These are phyloP conservation scores for Odontamblyopus rebecca DNA, from an alignment of 2,797 vertebrate species.

Conservation along the genomic window DNA sequence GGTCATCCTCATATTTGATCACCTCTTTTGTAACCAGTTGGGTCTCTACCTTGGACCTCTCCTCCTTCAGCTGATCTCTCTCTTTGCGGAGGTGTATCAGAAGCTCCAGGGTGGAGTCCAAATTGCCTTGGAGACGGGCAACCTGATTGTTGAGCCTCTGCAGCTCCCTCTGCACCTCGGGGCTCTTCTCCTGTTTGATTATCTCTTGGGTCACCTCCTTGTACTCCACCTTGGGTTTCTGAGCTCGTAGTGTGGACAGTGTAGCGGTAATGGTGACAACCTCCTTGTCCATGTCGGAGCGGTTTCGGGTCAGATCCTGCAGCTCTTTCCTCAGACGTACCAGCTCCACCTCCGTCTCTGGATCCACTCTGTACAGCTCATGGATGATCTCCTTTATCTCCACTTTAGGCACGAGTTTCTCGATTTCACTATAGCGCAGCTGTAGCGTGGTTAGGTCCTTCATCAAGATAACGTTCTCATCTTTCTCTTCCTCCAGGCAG, in stretches of 20 bases:
- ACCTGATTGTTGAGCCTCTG: slow-evolving; percentile 86
- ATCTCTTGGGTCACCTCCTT: slow-evolving; percentile 89
- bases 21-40: slow-evolving; percentile 87
- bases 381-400: slow-evolving; percentile 87
- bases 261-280: slow-evolving; percentile 68
- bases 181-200: slow-evolving; percentile 88
- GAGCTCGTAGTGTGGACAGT: slow-evolving; percentile 76
- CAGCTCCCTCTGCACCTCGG: slow-evolving; percentile 87
- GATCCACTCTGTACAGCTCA: slow-evolving; percentile 88
- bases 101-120: slow-evolving; percentile 78
- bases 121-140: slow-evolving; percentile 80
- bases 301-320: slow-evolving; percentile 71
- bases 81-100: slow-evolving; percentile 83
- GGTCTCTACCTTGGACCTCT: slow-evolving; percentile 89
- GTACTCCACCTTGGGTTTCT: slow-evolving; percentile 89
- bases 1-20: slow-evolving; percentile 89
- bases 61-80: slow-evolving; percentile 84
- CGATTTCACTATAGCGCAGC: slow-evolving; percentile 62
- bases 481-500: slow-evolving; percentile 83
- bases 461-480: slow-evolving; percentile 70
- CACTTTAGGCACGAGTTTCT: slow-evolving; percentile 79
- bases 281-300: slow-evolving; percentile 73
- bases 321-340: slow-evolving; percentile 81
- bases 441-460: slow-evolving; percentile 81
- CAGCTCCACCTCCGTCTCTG: slow-evolving; percentile 85